A percentile compares a stretch with the other conserved stretches of the same genome.
Evolutionary conservation across 2,797 vertebrate genomes (phyloP).

Genomic region (Girardinus metallicus): DNA sequence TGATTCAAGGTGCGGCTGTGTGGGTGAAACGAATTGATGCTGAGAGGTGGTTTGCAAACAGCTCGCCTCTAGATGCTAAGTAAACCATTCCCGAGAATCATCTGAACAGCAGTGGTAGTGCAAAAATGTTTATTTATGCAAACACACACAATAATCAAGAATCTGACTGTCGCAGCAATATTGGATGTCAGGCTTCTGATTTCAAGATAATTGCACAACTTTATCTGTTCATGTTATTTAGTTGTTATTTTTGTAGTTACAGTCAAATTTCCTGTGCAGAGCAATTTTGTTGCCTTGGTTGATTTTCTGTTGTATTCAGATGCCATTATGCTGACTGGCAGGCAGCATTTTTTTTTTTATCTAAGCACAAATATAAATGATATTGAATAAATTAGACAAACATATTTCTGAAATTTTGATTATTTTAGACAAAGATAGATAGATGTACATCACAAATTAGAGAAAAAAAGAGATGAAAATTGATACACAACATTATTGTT

Average conservation of each 20-base stretch:
- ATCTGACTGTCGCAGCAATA: not conserved
- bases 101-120: not conserved
- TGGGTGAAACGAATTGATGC: constrained; percentile 1
- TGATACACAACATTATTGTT: no score
- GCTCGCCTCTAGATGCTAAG: not conserved
- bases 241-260: not conserved
- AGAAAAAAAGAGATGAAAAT: no score
- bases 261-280: not conserved
- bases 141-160: not conserved
- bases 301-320: not conserved
- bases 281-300: not conserved
- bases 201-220: not conserved
- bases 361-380: no score
- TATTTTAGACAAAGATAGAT: no score
- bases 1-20: not conserved
- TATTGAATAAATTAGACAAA: no score
- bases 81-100: not conserved
- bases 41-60: not conserved
- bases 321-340: no score
- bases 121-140: not conserved
- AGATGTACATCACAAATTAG: no score
- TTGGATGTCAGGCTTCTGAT: not conserved
- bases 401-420: no score
- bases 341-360: no score
- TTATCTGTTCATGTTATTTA: not conserved